Evolutionary conservation across 2,797 vertebrate species (phyloP).

Genomic region (Podarcis siculus): DNA sequence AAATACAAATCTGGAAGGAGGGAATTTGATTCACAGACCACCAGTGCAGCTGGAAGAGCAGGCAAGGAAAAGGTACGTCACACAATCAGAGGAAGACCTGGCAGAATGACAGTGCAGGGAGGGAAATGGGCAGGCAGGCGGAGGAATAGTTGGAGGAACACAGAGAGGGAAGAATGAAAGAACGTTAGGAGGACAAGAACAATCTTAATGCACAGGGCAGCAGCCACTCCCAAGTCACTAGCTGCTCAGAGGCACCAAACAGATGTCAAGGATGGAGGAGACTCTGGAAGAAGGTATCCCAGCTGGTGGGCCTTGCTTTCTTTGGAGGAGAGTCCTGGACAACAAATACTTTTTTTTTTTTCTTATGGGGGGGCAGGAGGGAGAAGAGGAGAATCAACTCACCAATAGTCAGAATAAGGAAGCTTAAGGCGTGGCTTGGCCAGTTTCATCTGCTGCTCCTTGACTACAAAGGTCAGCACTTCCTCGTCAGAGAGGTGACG

Average conservation of each 20-base stretch:
- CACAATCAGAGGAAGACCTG: not conserved
- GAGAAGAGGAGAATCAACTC: constrained; percentile 55
- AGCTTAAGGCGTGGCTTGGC: constrained; percentile 91
- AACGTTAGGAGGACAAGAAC: constrained; percentile 16
- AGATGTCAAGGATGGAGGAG: too few relatives aligned
- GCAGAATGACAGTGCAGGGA: not conserved
- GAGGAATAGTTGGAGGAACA: not conserved
- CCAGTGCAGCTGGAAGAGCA: not conserved
- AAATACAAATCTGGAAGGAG: not conserved
- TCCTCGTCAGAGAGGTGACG: constrained; percentile 92
- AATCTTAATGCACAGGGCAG: not conserved
- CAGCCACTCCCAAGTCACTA: too few relatives aligned
- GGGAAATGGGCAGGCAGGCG: constrained; percentile 12
- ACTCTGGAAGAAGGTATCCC: not conserved
- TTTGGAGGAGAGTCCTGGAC: not conserved
- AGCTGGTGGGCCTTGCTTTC: not conserved
- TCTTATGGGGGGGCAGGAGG: not conserved
- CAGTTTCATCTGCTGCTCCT: constrained; percentile 92
- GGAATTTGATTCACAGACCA: not conserved
- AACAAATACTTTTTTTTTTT: not conserved
- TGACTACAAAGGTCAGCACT: constrained; percentile 91
- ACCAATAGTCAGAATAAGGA: constrained; percentile 93
- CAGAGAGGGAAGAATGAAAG: constrained; percentile 20
- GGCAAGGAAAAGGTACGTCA: not conserved
- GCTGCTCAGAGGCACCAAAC: not conserved